Evolutionary conservation across 2,113 vertebrate species (phyloP).

Genomic region (Merops nubicus): DNA sequence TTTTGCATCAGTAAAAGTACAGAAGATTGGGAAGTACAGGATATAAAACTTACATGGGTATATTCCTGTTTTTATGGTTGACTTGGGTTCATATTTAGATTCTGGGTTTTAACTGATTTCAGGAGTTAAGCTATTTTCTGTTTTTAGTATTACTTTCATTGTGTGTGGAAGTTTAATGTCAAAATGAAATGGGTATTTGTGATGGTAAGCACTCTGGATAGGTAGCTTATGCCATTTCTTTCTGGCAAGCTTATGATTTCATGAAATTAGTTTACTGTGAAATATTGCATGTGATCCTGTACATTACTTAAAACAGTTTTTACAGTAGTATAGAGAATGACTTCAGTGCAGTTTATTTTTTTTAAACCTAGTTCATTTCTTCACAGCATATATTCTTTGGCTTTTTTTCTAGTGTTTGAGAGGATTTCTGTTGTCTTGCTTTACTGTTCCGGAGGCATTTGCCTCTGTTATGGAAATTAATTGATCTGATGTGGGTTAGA

Average conservation of each 20-base stretch:
- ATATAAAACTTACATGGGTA: neutral
- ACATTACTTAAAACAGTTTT: neutral
- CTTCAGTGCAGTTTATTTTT: neutral
- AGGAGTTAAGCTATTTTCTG: neutral
- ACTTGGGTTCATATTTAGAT: slow-evolving; percentile 33
- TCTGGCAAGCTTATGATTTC: neutral
- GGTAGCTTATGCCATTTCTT: neutral
- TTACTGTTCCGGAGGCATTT: neutral
- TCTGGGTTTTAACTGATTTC: slow-evolving; percentile 25
- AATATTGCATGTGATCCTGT: neutral
- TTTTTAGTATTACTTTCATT: neutral
- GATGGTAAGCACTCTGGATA: neutral
- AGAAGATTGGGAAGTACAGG: neutral
- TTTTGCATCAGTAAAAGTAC: slow-evolving; percentile 45
- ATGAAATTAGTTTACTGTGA: neutral
- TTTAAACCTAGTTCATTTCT: neutral
- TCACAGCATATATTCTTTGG: neutral
- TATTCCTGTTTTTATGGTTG: slow-evolving; percentile 24
- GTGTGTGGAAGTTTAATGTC: neutral
- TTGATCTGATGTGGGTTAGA: slow-evolving; percentile 23
- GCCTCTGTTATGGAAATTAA: slow-evolving; percentile 21
- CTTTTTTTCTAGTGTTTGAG: neutral
- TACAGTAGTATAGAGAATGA: neutral
- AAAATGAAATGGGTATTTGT: neutral
- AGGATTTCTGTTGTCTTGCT: neutral